Evolutionary conservation across 2,797 vertebrate species (phyloP), one percentile per base, ranked within the genome.

Genomic region (Oreochromis grahami): DNA sequence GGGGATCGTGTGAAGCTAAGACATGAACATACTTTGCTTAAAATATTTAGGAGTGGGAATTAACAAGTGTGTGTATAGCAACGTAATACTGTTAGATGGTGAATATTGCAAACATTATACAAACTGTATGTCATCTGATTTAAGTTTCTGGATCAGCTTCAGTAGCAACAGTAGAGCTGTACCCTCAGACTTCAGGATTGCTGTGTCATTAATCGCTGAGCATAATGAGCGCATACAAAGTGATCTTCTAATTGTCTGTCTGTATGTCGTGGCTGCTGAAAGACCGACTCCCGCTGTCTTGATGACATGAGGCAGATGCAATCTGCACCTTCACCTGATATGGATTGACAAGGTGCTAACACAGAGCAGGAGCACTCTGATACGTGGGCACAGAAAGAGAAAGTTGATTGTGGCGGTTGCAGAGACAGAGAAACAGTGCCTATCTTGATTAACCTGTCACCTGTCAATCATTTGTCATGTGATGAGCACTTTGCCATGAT

Each of bases 391-490:
- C 76, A 65, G 60, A 77, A 55, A 60, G 34, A 70, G 24, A 63
- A 72, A 70, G 76, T 72, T 65, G 43, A 53, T 87, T 79, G 78
- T 72, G 43, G 51, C 5, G 34, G 56, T 77, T 55, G 32, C 10
- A 55, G 70, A 84, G 77, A 83, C 17, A 77, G 76, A 74, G 48
- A 76, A 51, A 80, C 43, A 32, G 60, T 26, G 41, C 48, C 55
- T 65, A 56, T 86, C 58, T 82, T 78, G 72, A 76, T 80, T 74
- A 84, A 82, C 32, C 53, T 48, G 15, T 88, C 85, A 83, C 82
- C 53, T 93, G 86, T 90, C 93, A 93, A 34, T 94, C 87, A 88
- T 77, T 83, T 89, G 81, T 92, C 87, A 84, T 6, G 36, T 89
- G 72, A 55, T 55, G 84, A 86, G 68, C 43, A 81, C 76, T 89